Percentiles rank a stretch among this genome's conserved stretches.
Evolutionary conservation across 2,797 vertebrate genomes (phyloP).

Genomic region (Poeciliopsis infans): DNA sequence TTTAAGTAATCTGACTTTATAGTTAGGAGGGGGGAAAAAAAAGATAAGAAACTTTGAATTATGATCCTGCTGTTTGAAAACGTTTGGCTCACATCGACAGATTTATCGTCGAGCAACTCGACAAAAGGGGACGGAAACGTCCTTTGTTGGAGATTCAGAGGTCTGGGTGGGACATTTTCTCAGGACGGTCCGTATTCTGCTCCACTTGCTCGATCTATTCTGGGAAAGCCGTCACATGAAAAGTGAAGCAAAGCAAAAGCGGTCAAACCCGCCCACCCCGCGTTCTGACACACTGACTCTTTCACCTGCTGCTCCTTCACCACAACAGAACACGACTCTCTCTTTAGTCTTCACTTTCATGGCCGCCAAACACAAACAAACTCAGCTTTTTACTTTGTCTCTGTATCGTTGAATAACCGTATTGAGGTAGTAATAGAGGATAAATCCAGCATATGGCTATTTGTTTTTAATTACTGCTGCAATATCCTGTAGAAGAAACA

Average conservation of each 20-base stretch:
- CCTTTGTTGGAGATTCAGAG: conserved; percentile 38
- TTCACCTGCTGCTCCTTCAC: conserved; percentile 60
- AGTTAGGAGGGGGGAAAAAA: conserved; percentile 56
- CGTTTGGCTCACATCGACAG: not conserved
- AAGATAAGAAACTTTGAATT: conserved; percentile 48
- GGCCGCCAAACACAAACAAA: conserved; percentile 36
- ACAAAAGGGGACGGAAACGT: not conserved
- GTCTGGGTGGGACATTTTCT: not conserved
- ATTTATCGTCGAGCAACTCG: not conserved
- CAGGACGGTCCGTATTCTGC: not conserved
- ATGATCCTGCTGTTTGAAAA: conserved; percentile 32
- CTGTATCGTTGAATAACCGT: conserved; percentile 23
- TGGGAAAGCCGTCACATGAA: conserved; percentile 43
- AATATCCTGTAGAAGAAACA: conserved; percentile 5
- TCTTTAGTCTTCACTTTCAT: not conserved
- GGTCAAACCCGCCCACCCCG: not conserved
- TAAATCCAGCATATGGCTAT: conserved; percentile 61
- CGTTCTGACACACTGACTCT: conserved; percentile 52
- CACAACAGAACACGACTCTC: conserved; percentile 39
- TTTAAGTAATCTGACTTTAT: conserved; percentile 59
- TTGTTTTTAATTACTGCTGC: not conserved
- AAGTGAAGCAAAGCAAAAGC: conserved; percentile 46
- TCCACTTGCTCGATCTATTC: conserved; percentile 22
- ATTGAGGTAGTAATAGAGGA: conserved; percentile 75
- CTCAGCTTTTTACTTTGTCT: conserved; percentile 29